Evolutionary conservation across 2,113 vertebrate species (phyloP).

Genomic region (Castor canadensis): DNA sequence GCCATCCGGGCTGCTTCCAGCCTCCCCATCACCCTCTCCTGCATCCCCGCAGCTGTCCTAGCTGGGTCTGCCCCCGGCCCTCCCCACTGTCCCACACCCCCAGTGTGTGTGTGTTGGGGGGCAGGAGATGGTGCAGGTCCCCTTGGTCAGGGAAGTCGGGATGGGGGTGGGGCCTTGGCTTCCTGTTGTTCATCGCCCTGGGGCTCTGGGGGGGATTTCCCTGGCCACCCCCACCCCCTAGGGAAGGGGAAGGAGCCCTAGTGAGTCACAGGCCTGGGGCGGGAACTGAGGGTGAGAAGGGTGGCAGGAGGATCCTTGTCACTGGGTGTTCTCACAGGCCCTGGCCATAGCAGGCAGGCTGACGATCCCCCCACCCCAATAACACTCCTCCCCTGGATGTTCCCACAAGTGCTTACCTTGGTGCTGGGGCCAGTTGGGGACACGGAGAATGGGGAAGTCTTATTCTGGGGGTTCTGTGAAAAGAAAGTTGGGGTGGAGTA

Average conservation of each 20-base stretch:
- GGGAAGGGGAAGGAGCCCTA: constrained; percentile 73
- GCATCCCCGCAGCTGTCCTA: background rate
- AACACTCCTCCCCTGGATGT: background rate
- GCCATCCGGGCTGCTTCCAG: background rate
- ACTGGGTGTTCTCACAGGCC: background rate
- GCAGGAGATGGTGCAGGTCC: background rate
- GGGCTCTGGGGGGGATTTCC: constrained; percentile 81
- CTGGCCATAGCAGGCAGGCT: background rate
- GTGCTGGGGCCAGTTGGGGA: constrained; percentile 87
- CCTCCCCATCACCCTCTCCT: background rate
- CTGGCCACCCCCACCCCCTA: constrained; percentile 78
- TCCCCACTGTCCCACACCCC: no score
- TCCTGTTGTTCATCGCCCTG: constrained; percentile 80
- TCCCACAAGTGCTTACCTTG: constrained; percentile 84
- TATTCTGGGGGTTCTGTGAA: constrained; percentile 88
- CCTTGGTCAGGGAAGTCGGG: constrained; percentile 76
- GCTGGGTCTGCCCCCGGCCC: background rate
- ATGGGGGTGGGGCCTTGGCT: constrained; percentile 76
- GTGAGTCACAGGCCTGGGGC: constrained; percentile 75
- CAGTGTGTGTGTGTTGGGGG: background rate
- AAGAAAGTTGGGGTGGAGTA: background rate
- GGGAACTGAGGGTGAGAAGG: constrained; percentile 68
- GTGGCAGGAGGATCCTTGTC: constrained; percentile 56
- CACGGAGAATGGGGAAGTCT: constrained; percentile 88
- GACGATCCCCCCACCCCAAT: background rate